Conservation (phyloP, 1,140 invertebrate species). For the Pogonognathellus flavescens region DNA sequence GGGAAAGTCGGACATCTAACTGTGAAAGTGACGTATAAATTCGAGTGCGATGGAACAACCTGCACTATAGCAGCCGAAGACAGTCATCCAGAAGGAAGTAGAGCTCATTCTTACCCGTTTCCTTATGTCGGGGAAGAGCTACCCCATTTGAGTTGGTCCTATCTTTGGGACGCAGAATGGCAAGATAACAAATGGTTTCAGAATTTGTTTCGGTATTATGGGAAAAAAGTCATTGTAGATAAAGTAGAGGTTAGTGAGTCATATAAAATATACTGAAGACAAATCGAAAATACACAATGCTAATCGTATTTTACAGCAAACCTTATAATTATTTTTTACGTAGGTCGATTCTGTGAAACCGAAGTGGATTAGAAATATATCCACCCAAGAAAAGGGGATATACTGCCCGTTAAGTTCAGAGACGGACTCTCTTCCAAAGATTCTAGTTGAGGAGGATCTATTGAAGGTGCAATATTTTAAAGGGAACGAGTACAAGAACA, state of each 20-base stretch:
- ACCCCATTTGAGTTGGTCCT: too few relatives aligned
- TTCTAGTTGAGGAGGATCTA: neutral
- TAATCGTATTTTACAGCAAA: neutral
- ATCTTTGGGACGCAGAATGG: too few relatives aligned
- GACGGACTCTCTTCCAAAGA: neutral
- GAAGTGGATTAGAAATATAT: neutral
- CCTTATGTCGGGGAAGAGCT: too few relatives aligned
- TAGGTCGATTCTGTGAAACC: constrained; percentile 8
- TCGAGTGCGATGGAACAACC: too few relatives aligned
- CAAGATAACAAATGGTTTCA: constrained; percentile 19
- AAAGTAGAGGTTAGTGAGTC: neutral
- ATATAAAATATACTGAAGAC: neutral
- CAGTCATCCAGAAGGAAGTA: too few relatives aligned
- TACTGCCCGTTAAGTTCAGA: neutral
- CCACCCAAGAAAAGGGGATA: neutral
- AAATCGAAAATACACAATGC: too few relatives aligned
- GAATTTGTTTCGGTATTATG: neutral
- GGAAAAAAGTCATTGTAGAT: neutral
- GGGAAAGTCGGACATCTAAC: too few relatives aligned
- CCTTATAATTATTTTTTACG: neutral
- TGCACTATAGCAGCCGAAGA: too few relatives aligned
- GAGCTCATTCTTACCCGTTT: too few relatives aligned
- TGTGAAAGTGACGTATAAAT: too few relatives aligned
- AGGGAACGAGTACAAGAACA: neutral
- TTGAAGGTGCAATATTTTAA: neutral